Evolutionary conservation across 2,797 vertebrate genomes (phyloP).

Genomic region (Amphiprion clarkii): DNA sequence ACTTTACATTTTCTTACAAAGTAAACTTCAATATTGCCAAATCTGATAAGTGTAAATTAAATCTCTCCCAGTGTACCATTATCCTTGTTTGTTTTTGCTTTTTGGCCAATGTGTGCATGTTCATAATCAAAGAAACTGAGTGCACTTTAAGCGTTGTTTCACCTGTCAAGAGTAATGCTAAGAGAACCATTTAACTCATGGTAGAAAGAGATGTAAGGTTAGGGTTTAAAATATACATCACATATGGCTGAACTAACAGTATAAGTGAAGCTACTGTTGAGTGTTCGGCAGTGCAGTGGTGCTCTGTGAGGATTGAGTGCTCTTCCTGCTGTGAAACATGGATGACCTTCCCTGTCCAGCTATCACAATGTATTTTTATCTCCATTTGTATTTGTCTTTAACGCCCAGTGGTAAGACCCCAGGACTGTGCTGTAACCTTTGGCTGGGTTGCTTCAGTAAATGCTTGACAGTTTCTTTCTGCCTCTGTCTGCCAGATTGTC

Average conservation of each 20-base stretch:
- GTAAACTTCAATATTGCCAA: conserved; percentile 5
- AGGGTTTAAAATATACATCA: not conserved
- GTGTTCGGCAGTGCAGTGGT: not conserved
- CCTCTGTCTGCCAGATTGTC: conserved; percentile 30
- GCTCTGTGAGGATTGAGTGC: not conserved
- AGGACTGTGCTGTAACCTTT: conserved; percentile 44
- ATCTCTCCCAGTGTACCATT: not conserved
- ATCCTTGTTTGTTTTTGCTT: not conserved
- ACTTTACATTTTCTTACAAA: not conserved
- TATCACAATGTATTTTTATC: conserved; percentile 49
- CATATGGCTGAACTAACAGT: not conserved
- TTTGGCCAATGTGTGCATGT: not conserved
- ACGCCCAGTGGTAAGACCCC: conserved; percentile 29
- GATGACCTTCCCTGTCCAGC: conserved; percentile 60
- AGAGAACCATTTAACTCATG: not conserved
- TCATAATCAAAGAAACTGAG: not conserved
- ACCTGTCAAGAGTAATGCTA: not conserved
- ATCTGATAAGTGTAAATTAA: not conserved
- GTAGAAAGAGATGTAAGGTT: not conserved
- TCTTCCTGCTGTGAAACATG: conserved; percentile 32
- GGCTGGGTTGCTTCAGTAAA: conserved; percentile 51
- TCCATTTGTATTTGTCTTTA: conserved; percentile 39
- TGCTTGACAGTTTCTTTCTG: conserved; percentile 47
- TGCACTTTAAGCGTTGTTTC: not conserved
- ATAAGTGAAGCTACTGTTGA: not conserved